Conservation (phyloP, 2,113 vertebrate genomes). For the Garra rufa region DNA sequence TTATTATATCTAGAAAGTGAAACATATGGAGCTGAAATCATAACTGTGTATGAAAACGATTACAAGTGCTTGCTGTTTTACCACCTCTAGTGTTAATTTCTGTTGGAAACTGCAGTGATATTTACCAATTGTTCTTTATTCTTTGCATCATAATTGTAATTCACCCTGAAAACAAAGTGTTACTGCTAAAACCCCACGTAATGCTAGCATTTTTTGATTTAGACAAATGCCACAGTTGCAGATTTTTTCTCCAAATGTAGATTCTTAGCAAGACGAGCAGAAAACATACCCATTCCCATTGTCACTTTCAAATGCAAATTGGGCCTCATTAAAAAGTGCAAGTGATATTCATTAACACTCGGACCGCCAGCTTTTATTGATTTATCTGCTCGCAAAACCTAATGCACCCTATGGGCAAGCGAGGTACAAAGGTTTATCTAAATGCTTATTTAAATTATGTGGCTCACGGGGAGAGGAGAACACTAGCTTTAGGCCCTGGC, state of each 20-base stretch:
- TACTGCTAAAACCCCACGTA: slow-evolving; percentile 1
- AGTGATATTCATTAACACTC: slow-evolving; percentile 78
- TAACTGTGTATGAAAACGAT: too few species aligned
- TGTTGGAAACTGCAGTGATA: too few species aligned
- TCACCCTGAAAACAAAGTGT: background rate
- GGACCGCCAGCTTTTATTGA: slow-evolving; percentile 67
- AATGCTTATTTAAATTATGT: slow-evolving; percentile 74
- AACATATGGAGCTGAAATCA: too few species aligned
- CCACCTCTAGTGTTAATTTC: too few species aligned
- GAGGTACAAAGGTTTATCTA: slow-evolving; percentile 82
- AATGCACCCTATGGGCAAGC: slow-evolving; percentile 73
- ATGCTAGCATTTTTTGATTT: slow-evolving; percentile 4
- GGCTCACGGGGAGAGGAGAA: slow-evolving; percentile 61
- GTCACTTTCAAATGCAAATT: slow-evolving; percentile 82
- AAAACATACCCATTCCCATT: slow-evolving; percentile 34
- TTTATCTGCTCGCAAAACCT: slow-evolving; percentile 68
- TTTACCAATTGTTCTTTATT: too few species aligned
- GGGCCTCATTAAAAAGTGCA: slow-evolving; percentile 76
- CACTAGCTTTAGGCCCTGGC: slow-evolving; percentile 70
- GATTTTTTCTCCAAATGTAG: slow-evolving; percentile 48
- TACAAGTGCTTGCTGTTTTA: too few species aligned
- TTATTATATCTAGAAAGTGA: too few species aligned
- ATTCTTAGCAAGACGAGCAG: background rate
- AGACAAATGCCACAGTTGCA: slow-evolving; percentile 19
- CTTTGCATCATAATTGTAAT: background rate